Evolutionary conservation across 2,797 vertebrate species (phyloP).

Genomic region (Orientallactaga sibirica): DNA sequence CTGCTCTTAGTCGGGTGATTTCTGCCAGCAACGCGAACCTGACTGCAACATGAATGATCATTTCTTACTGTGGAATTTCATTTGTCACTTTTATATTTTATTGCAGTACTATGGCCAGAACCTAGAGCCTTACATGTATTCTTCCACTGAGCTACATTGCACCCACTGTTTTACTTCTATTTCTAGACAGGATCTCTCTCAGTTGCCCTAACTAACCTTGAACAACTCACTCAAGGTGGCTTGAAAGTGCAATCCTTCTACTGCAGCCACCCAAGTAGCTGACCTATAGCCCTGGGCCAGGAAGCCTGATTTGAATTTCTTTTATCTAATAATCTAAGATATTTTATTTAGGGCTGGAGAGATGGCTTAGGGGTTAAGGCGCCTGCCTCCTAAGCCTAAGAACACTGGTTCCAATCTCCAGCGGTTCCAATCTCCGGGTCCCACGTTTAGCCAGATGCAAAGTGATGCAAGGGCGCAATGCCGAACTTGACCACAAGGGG

Average conservation of each 20-base stretch:
- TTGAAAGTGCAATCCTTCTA: not conserved
- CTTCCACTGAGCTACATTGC: not conserved
- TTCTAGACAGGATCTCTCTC: not conserved
- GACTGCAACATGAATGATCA: too few species aligned
- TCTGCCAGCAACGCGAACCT: too few species aligned
- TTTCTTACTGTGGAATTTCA: not conserved
- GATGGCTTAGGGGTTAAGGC: too few species aligned
- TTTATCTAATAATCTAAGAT: not conserved
- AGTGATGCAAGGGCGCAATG: too few species aligned
- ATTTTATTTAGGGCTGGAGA: too few species aligned
- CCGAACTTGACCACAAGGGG: too few species aligned
- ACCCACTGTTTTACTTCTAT: not conserved
- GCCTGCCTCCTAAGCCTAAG: too few species aligned
- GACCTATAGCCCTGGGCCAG: not conserved
- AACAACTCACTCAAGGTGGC: not conserved
- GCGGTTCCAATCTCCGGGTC: too few species aligned
- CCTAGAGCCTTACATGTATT: not conserved
- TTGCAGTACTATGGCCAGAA: not conserved
- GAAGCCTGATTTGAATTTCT: not conserved
- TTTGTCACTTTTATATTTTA: not conserved
- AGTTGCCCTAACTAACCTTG: not conserved
- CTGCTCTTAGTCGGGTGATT: too few species aligned
- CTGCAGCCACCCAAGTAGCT: not conserved
- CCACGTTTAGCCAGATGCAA: too few species aligned
- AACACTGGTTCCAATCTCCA: too few species aligned